A percentile compares a stretch with the other conserved stretches of the same genome.
phyloP scores from a whole-genome alignment of 2,888 invertebrate species.

The Ennomos fuscantarius region DNA sequence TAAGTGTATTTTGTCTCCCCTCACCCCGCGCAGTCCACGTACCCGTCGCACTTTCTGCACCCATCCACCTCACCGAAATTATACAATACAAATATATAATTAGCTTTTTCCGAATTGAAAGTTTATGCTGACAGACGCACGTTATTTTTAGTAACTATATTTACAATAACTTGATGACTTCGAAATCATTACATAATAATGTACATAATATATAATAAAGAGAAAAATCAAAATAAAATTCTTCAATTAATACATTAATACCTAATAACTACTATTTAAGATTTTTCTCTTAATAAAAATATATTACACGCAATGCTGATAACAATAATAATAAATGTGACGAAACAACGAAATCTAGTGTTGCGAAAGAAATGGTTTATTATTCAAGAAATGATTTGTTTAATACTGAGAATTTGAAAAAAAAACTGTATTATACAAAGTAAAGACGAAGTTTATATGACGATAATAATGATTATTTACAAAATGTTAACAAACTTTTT shows the following conservation, averaged over 20 bases:
- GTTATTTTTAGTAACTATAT: slow-evolving; percentile 76
- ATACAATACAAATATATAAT: slow-evolving; percentile 82
- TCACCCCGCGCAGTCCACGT: slow-evolving; percentile 32
- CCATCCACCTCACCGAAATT: slow-evolving; percentile 62
- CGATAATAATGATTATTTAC: slow-evolving; percentile 70
- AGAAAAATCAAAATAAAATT: slow-evolving; percentile 84
- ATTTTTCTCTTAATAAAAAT: slow-evolving; percentile 83
- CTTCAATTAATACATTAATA: slow-evolving; percentile 84
- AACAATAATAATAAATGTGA: slow-evolving; percentile 73
- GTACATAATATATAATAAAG: slow-evolving; percentile 81
- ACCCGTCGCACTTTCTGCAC: slow-evolving; percentile 54
- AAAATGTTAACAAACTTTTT: slow-evolving; percentile 72
- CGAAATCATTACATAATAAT: slow-evolving; percentile 75
- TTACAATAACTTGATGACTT: slow-evolving; percentile 82
- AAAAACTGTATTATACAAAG: slow-evolving; percentile 41
- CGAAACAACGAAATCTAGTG: slow-evolving; percentile 72
- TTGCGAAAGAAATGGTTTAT: slow-evolving; percentile 54
- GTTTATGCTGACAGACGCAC: slow-evolving; percentile 70
- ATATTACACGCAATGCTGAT: slow-evolving; percentile 80
- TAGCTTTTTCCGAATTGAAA: slow-evolving; percentile 62
- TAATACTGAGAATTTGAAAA: slow-evolving; percentile 71
- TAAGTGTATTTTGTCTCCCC: not conserved
- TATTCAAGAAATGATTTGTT: slow-evolving; percentile 43
- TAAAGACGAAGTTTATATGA: slow-evolving; percentile 49
- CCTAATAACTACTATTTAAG: slow-evolving; percentile 83